These are phyloP conservation scores for Ephydatia muelleri DNA, from an alignment of 37 sponge, comb jelly and placozoan species.

Conservation along the genomic window DNA sequence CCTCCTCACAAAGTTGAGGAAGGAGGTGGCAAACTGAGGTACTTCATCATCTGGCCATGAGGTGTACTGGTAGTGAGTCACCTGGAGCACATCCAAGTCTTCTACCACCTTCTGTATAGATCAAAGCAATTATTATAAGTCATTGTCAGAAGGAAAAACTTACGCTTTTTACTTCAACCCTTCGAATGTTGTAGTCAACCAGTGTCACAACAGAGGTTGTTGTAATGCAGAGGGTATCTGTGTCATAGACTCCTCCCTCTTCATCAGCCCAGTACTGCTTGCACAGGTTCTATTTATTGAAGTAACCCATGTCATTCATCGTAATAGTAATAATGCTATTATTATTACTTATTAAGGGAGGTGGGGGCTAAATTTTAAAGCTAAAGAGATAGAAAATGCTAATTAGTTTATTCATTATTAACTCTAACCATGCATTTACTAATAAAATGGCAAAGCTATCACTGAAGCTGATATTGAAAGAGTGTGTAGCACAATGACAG, in stretches of 20 bases:
- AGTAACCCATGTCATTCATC: no score
- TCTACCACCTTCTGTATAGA: conserved; percentile 10
- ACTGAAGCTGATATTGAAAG: no score
- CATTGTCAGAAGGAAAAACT: background rate
- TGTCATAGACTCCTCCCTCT: no score
- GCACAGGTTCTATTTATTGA: no score
- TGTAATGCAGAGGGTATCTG: conserved; percentile 38
- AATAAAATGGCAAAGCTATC: no score
- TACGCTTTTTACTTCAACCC: conserved; percentile 53
- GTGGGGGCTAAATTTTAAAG: no score
- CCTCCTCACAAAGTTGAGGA: conserved; percentile 70
- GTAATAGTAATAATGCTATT: no score
- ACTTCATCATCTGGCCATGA: conserved; percentile 85
- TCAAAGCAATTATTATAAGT: background rate
- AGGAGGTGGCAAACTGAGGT: conserved; percentile 81
- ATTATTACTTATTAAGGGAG: no score
- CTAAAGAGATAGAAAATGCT: no score
- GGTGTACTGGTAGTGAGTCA: conserved; percentile 67
- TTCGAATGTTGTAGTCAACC: conserved; percentile 78
- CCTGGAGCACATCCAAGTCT: conserved; percentile 24
- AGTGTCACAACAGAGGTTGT: conserved; percentile 44
- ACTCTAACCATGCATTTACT: background rate
- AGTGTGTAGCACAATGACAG: no score
- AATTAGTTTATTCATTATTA: no score
- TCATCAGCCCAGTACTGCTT: no score